phyloP scores from a whole-genome alignment of 2,888 invertebrate genomes.

The Tachina grossa region DNA sequence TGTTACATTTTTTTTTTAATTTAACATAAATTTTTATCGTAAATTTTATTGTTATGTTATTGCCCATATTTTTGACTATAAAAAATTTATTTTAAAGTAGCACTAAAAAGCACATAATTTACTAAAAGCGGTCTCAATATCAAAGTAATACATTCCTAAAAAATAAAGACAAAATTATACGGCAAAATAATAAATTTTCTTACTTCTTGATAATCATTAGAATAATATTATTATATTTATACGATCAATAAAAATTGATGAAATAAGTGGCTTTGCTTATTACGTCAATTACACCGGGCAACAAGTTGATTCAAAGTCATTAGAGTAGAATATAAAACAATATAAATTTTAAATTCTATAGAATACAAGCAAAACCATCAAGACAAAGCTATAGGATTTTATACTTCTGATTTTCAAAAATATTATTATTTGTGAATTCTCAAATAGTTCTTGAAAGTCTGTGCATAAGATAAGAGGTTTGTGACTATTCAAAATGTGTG shows the following conservation, averaged over 20 bases:
- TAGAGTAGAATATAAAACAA: neutral
- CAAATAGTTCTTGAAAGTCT: no score
- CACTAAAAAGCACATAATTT: neutral
- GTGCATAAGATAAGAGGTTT: no score
- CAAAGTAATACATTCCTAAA: neutral
- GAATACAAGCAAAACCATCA: no score
- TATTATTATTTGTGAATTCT: no score
- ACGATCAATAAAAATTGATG: conserved; percentile 5
- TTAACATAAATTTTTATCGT: neutral
- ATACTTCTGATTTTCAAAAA: no score
- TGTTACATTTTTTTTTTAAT: neutral
- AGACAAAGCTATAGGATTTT: no score
- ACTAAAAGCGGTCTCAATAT: neutral
- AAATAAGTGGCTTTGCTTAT: neutral
- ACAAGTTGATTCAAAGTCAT: neutral
- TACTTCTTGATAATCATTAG: neutral
- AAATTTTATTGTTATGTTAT: conserved; percentile 4
- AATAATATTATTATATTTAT: conserved; percentile 6
- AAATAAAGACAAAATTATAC: neutral
- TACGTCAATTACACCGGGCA: neutral
- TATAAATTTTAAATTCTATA: no score
- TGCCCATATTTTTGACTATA: neutral
- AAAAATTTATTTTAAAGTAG: neutral
- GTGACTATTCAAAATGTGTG: no score
- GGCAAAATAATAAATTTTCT: conserved; percentile 3